Evolutionary conservation across 2,888 invertebrate genomes (phyloP).

Genomic region (Incurvaria masculella): DNA sequence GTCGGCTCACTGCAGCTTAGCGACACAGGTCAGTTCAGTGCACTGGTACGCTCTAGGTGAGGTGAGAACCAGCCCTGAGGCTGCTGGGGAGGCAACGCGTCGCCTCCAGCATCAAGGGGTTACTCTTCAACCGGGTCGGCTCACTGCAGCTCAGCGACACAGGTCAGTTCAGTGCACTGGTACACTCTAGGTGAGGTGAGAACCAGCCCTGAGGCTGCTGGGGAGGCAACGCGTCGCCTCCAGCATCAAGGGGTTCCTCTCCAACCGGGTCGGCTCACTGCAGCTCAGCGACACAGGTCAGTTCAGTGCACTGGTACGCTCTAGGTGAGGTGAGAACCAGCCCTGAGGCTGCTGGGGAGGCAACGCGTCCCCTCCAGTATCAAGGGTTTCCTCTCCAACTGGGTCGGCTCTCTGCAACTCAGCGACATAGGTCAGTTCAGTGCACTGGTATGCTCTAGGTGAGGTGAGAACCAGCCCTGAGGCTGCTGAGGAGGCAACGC

Average conservation of each 20-base stretch:
- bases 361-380: constrained; percentile 59
- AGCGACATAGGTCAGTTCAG: constrained; percentile 57
- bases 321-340: no score
- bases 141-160: constrained; percentile 67
- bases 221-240: constrained; percentile 67
- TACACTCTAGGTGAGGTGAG: no score
- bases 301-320: no score
- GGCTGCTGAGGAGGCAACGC: no score
- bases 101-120: constrained; percentile 71
- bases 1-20: constrained; percentile 64
- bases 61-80: no score
- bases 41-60: no score
- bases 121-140: constrained; percentile 65
- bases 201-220: no score
- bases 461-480: no score
- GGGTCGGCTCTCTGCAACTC: constrained; percentile 50
- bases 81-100: no score
- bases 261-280: constrained; percentile 64
- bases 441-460: no score
- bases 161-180: no score
- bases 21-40: constrained; percentile 73
- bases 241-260: constrained; percentile 70
- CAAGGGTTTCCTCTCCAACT: constrained; percentile 58
- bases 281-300: constrained; percentile 72
- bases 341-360: constrained; percentile 42